A percentile compares a stretch with the other conserved stretches of the same genome.
Conservation (phyloP, 2,113 vertebrate genomes). For the Brevimyrus niger region DNA sequence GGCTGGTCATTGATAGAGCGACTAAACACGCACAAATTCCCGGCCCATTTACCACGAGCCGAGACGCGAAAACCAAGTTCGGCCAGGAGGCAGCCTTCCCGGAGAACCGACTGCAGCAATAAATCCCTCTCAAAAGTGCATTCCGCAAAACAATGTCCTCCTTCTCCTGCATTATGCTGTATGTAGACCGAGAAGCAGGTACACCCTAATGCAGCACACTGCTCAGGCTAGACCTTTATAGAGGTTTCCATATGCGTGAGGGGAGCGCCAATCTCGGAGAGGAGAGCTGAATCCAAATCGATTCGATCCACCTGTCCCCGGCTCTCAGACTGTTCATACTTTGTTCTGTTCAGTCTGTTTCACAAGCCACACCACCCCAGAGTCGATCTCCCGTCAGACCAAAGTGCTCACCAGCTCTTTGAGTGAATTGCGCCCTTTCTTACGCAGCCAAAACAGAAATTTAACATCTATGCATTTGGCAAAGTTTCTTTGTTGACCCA, state of each 20-base stretch:
- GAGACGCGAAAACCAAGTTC: neutral
- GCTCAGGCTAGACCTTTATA: neutral
- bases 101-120: neutral
- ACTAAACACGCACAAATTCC: conserved; percentile 30
- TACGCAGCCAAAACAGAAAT: neutral
- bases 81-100: neutral
- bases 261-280: neutral
- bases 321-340: neutral
- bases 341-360: neutral
- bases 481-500: neutral
- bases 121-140: conserved; percentile 22
- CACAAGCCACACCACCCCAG: neutral
- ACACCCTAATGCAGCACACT: neutral
- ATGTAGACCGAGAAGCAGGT: too few relatives aligned
- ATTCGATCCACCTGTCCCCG: neutral
- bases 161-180: conserved; percentile 8
- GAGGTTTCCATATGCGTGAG: neutral
- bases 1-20: conserved; percentile 35
- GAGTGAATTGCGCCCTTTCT: neutral
- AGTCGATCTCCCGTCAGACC: neutral
- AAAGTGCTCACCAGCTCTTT: neutral
- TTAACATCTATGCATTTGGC: neutral
- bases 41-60: conserved; percentile 18
- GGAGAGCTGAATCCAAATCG: neutral
- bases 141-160: conserved; percentile 14